phyloP scores from a whole-genome alignment of 2,888 invertebrate genomes.

The Ecliptopera silaceata region DNA sequence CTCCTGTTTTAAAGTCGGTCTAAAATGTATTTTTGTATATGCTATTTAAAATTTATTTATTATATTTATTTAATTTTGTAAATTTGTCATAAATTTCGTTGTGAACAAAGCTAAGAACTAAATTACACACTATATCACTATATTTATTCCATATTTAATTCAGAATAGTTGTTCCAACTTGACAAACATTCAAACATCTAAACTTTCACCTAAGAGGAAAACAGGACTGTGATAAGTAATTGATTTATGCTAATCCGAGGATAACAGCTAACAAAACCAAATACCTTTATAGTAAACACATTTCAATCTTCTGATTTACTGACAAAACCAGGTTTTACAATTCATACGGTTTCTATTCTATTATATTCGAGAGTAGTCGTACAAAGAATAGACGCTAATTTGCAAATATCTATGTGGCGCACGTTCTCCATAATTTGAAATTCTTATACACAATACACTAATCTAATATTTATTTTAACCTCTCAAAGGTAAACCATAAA shows the following conservation, averaged over 20 bases:
- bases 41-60: too few species aligned
- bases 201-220: too few species aligned
- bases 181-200: too few species aligned
- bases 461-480: conserved; percentile 7
- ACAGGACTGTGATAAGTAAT: conserved; percentile 17
- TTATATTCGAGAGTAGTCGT: neutral
- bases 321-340: neutral
- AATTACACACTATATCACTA: too few species aligned
- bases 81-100: too few species aligned
- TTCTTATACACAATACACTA: neutral
- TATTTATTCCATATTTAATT: too few species aligned
- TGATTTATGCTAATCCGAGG: conserved; percentile 23
- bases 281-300: conserved; percentile 10
- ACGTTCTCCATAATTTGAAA: conserved; percentile 6
- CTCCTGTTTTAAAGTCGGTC: too few species aligned
- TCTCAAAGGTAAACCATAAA: neutral
- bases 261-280: conserved; percentile 12
- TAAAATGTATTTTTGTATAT: too few species aligned
- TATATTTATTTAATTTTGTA: too few species aligned
- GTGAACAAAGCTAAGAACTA: too few species aligned
- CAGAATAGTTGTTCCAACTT: too few species aligned
- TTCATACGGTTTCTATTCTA: neutral
- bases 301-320: conserved; percentile 9
- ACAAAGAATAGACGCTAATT: neutral
- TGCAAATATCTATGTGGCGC: conserved; percentile 1